Evolutionary conservation across 2,113 vertebrate species (phyloP).

Genomic region (Neofelis nebulosa): DNA sequence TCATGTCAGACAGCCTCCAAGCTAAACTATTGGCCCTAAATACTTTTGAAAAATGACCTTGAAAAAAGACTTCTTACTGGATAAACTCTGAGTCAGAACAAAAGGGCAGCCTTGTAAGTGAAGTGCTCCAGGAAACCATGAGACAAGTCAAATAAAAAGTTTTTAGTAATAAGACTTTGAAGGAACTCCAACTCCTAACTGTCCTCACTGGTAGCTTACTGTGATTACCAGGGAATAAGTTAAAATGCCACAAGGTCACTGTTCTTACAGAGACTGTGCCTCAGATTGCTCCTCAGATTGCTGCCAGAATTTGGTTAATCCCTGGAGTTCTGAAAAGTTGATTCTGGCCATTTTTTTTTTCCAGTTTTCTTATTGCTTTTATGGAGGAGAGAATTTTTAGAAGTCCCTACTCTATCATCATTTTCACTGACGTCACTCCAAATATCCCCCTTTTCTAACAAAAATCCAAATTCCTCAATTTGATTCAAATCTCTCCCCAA

Average conservation of each 20-base stretch:
- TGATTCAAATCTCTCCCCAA: not conserved
- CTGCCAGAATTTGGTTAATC: not conserved
- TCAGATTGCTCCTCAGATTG: not conserved
- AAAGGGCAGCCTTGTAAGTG: not conserved
- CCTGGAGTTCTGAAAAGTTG: not conserved
- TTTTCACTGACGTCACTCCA: not conserved
- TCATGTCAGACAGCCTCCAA: not conserved
- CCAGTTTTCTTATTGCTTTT: not conserved
- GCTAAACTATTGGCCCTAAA: not conserved
- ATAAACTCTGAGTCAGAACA: not conserved
- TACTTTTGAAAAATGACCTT: slow-evolving; percentile 17
- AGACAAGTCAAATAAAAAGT: not conserved
- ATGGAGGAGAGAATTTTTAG: not conserved
- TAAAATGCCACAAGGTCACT: not conserved
- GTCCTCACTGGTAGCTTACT: not conserved
- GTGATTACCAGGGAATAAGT: not conserved
- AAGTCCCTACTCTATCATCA: not conserved
- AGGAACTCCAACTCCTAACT: not conserved
- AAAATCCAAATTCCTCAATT: not conserved
- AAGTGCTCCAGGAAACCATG: not conserved
- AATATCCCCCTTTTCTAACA: not conserved
- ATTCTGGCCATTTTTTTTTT: not conserved
- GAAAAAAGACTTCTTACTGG: not conserved
- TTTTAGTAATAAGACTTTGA: not conserved
- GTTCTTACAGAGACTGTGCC: not conserved